These are phyloP conservation scores for Gila robusta DNA, from an alignment of 2,797 vertebrate genomes.

Conservation along the genomic window DNA sequence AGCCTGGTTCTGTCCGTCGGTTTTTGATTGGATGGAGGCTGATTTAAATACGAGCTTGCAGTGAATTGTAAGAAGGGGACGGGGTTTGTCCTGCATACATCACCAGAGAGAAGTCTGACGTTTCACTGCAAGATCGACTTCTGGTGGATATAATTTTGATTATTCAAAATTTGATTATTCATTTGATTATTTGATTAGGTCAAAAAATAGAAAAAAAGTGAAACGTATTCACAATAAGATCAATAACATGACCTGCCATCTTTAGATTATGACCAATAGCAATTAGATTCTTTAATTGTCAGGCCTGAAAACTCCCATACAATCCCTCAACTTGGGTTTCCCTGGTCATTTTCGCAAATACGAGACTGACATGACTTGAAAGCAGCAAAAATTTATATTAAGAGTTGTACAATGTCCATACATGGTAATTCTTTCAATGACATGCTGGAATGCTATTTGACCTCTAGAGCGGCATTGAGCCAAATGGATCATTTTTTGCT, in stretches of 20 bases:
- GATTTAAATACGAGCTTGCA: neutral
- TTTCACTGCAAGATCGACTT: neutral
- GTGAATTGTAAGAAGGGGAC: neutral
- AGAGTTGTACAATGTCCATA: neutral
- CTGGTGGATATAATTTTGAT: neutral
- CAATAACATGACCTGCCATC: neutral
- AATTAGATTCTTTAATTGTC: neutral
- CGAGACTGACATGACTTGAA: neutral
- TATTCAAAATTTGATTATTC: too few relatives aligned
- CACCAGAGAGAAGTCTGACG: neutral
- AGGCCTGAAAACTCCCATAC: neutral
- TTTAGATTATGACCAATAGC: neutral
- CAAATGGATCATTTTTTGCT: neutral
- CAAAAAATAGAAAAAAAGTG: neutral
- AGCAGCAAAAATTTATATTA: too few relatives aligned
- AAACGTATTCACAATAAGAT: neutral
- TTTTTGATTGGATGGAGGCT: neutral
- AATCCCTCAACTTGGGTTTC: neutral
- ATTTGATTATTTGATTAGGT: neutral
- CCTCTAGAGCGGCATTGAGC: constrained; percentile 6
- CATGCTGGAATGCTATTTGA: constrained; percentile 17
- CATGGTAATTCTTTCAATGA: constrained; percentile 22
- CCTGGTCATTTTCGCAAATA: neutral
- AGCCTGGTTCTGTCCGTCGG: neutral
- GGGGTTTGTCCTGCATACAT: neutral